Evolutionary conservation across 1,140 invertebrate species (phyloP).

Genomic region (Helicoverpa zea): DNA sequence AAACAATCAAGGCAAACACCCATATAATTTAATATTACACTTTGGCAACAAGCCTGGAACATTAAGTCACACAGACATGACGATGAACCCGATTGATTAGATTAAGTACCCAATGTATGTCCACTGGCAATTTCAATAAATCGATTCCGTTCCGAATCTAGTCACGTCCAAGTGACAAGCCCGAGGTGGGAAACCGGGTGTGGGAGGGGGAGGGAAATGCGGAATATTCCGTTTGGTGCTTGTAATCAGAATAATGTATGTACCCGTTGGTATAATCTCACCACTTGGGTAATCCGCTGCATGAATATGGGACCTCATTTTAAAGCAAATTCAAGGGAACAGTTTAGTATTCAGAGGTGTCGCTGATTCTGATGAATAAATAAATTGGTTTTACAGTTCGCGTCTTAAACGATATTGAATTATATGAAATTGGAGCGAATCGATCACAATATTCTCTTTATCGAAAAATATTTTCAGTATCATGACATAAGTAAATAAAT

Average conservation of each 20-base stretch:
- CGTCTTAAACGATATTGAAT: background rate
- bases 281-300: constrained; percentile 28
- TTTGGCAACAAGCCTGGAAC: constrained; percentile 37
- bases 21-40: constrained; percentile 11
- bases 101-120: constrained; percentile 51
- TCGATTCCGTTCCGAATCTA: constrained; percentile 55
- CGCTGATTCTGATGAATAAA: background rate
- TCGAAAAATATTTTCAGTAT: too few species aligned
- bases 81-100: constrained; percentile 44
- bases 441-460: too few species aligned
- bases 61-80: background rate
- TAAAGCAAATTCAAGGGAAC: constrained; percentile 1
- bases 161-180: constrained; percentile 54
- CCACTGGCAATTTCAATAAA: constrained; percentile 56
- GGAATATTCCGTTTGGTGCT: constrained; percentile 52
- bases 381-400: background rate
- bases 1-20: constrained; percentile 12
- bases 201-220: constrained; percentile 37
- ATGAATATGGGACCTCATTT: constrained; percentile 20
- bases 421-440: background rate
- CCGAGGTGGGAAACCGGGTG: background rate
- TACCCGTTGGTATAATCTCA: constrained; percentile 36
- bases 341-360: background rate
- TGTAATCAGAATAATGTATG: constrained; percentile 54
- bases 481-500: too few species aligned